Conservation (phyloP, 64 coral and sea anemone species). For the Montipora cactus region DNA sequence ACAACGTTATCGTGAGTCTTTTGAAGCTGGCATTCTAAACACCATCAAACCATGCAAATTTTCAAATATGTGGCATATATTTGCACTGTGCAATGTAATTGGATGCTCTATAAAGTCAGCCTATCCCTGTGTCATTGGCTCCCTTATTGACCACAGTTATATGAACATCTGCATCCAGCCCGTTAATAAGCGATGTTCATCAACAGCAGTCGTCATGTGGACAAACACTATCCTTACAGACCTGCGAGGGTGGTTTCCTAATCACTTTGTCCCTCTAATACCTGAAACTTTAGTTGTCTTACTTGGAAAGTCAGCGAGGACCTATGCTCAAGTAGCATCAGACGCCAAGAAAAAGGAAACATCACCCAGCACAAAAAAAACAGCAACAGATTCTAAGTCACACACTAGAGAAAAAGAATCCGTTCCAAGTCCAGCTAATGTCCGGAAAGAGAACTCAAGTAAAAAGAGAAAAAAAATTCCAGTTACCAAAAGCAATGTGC, state of each 20-base stretch:
- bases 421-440: background rate
- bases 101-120: background rate
- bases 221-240: constrained; percentile 27
- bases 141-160: constrained; percentile 35
- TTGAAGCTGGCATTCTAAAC: constrained; percentile 38
- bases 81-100: constrained; percentile 47
- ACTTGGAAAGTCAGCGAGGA: too few species aligned
- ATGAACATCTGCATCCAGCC: constrained; percentile 49
- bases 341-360: constrained; percentile 8
- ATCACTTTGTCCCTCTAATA: constrained; percentile 25
- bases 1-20: constrained; percentile 3
- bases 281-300: background rate
- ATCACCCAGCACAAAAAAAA: background rate
- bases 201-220: constrained; percentile 32
- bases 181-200: background rate
- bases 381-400: background rate
- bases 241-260: background rate
- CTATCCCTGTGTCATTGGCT: constrained; percentile 6
- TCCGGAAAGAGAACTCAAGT: background rate
- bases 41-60: constrained; percentile 50
- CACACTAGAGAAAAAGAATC: background rate
- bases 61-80: constrained; percentile 67
- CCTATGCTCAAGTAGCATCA: background rate
- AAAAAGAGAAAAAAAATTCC: background rate
- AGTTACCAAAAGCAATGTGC: too few species aligned